phyloP scores from a whole-genome alignment of 23 tunicate species.

The Halocynthia roretzi region DNA sequence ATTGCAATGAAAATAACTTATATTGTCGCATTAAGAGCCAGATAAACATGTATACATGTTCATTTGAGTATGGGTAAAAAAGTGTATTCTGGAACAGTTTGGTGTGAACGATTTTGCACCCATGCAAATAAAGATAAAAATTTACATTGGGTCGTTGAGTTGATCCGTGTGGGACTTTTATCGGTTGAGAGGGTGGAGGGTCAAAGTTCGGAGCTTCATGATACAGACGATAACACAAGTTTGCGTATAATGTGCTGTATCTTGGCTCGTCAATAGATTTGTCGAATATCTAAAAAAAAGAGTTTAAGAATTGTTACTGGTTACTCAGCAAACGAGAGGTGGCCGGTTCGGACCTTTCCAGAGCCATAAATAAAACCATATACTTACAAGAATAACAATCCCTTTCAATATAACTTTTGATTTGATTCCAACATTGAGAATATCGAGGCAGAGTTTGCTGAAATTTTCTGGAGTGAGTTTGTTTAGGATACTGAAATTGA shows the following conservation, averaged over 20 bases:
- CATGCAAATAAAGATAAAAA: neutral
- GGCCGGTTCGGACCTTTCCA: neutral
- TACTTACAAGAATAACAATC: conserved; percentile 67
- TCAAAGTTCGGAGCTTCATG: conserved; percentile 98
- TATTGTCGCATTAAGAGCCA: too few relatives aligned
- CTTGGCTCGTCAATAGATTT: conserved; percentile 91
- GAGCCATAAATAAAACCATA: neutral
- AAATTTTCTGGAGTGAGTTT: conserved; percentile 96
- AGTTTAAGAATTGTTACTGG: neutral
- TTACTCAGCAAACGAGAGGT: neutral
- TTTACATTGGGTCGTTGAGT: conserved; percentile 26
- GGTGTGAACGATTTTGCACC: too few relatives aligned
- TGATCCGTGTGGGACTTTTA: conserved; percentile 8
- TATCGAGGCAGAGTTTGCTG: conserved; percentile 54
- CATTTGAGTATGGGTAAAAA: too few relatives aligned
- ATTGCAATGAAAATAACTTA: too few relatives aligned
- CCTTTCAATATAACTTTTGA: conserved; percentile 69
- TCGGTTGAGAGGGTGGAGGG: conserved; percentile 16
- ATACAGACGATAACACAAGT: conserved; percentile 84
- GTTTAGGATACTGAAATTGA: conserved; percentile 75
- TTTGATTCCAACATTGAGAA: conserved; percentile 64
- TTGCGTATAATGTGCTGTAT: conserved; percentile 91
- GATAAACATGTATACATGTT: too few relatives aligned
- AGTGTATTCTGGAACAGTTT: too few relatives aligned
- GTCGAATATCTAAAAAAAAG: conserved; percentile 54